A percentile compares a stretch with the other conserved stretches of the same genome.
These are phyloP conservation scores for Dreissena rostriformis DNA, from an alignment of 1,140 invertebrate species.

Conservation along the genomic window DNA sequence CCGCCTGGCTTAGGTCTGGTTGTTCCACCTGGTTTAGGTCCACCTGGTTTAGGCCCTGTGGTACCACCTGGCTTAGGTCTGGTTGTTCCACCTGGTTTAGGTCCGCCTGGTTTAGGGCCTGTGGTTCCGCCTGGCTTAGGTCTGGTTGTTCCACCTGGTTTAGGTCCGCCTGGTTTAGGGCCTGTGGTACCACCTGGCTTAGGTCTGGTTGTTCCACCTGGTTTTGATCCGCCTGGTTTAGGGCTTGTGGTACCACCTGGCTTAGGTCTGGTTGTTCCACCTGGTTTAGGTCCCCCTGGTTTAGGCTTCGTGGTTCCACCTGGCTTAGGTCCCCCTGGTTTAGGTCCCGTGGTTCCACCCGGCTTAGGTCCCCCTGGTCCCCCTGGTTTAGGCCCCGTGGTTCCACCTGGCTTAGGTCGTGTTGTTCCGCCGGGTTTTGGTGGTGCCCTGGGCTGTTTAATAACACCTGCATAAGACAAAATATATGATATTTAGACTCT, in stretches of 20 bases:
- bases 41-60: constrained; percentile 26
- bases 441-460: background rate
- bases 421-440: constrained; percentile 45
- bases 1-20: constrained; percentile 22
- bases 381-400: background rate
- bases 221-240: constrained; percentile 9
- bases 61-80: constrained; percentile 22
- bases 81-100: constrained; percentile 39
- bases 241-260: constrained; percentile 19
- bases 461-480: background rate
- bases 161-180: constrained; percentile 18
- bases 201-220: constrained; percentile 20
- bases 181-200: constrained; percentile 37
- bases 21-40: constrained; percentile 27
- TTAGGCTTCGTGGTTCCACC: background rate
- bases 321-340: background rate
- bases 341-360: constrained; percentile 25
- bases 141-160: constrained; percentile 41
- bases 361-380: constrained; percentile 18
- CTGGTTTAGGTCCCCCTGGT: constrained; percentile 31
- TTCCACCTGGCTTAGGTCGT: constrained; percentile 17
- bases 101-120: constrained; percentile 17
- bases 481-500: background rate
- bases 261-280: constrained; percentile 43
- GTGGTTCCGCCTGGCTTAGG: constrained; percentile 34